Base-by-base conservation (phyloP, 2,113 vertebrate genomes). In the Phaethon lepturus region DNA sequence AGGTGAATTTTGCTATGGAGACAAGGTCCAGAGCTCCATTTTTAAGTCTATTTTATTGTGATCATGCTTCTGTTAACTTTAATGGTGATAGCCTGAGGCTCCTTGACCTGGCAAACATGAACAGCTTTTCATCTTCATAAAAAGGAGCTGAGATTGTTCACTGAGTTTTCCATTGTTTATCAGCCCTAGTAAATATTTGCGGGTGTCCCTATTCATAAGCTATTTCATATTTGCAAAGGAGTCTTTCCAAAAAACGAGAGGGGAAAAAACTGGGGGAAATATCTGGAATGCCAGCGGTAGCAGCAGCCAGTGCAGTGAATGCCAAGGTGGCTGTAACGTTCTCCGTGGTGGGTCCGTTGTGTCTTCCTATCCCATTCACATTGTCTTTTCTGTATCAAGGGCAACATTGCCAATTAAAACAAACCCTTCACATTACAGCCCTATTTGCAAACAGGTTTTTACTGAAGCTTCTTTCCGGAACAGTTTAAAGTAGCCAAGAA, bases 91-190 rank as follows among this genome's bases (percentile, higher is more conserved):
- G 60, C 88, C 83, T 73, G 52, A 89, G 91, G 96, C 83, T 93
- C 62, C 45, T 60, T 89, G 69, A 94, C 93, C 87, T 94, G 88
- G 95, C 91, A 96, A 95, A 78, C 73, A 69, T 1, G 9, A 88
- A 38, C 16, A 82, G 60, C 40, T 96, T 93, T 95, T 95, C 86
- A 87, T 93, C 74, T 96, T 87, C 38, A 20, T 82, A 95, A 93
- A 89, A 97, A 87, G 50, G 63, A 89, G 17, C 80, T 91, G 73
- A 85, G 62, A 85, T 87, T 0, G 1, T 88, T 89, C 91, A 52
- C 15, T 60, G 44, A 84, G 16, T 95, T 97, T 96, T 96, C 86
- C 93, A 91, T 96, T 97, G 93, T 97, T 97, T 97, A 96, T 96
- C 94, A 94, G 25, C 53, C 91, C 73, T 64, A 76, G 83, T 97